Base-by-base conservation (phyloP, 2,797 vertebrate species). In the Coccyzus lansbergi region DNA sequence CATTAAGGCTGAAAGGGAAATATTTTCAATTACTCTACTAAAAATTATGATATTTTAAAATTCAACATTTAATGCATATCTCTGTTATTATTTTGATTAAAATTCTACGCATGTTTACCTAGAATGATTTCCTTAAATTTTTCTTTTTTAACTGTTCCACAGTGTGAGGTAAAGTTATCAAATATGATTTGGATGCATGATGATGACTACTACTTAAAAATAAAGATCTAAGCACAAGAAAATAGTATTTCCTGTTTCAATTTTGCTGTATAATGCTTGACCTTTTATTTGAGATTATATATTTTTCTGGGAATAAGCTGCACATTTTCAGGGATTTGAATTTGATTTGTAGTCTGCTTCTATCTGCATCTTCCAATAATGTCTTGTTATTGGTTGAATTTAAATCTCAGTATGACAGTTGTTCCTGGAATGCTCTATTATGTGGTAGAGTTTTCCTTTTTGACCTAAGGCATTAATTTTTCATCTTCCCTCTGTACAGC, bases 401-500 rank as follows among this genome's bases (percentile, higher is more conserved):
- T 53, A 74, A 74, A 38, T 80, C 64, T 87, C 71, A 26, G 7
- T 26, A 9, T 83, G 48, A 65, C 33, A 70, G 15, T 53, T 71
- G 58, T 70, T 82, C 56, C 34, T 71, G 49, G 29, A 86, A 64
- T 56, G 49, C 49, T 85, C 18, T 84, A 0, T 87, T 86, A 49
- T 79, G 26, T 76, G 77, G 46, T 29, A 18, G 49, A 34, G 25
- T 70, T 86, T 85, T 29, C 42, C 68, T 68, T 93, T 64, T 46
- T 88, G 55, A 83, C 91, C 52, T 6, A n/a, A 48, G 69, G 40
- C 65, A 94, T 94, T 76, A 67, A 83, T 93, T 86, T 96, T 95
- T 83, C 40, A 76, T 86, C 44, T 42, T 70, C 20, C 10, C 46
- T 86, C 69, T 86, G 33, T 75, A 53, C 65, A 86, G 60, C 62